Conservation (phyloP, 2,888 invertebrate species). For the Cynaeus angustus region DNA sequence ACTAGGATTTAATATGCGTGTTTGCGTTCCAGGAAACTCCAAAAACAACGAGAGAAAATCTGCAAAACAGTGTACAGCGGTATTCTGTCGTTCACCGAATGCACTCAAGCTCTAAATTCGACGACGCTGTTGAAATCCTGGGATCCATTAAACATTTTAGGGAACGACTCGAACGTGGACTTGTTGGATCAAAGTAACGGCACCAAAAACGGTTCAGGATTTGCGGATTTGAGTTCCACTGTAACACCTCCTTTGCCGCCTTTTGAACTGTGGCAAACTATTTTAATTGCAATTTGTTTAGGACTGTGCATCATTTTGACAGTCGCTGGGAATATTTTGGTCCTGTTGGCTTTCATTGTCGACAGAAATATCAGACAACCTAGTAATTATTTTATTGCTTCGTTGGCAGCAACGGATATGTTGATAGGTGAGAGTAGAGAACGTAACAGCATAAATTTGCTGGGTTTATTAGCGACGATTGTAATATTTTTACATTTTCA, state of each 20-base stretch:
- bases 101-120: conserved; percentile 74
- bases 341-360: conserved; percentile 94
- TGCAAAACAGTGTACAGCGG: conserved; percentile 81
- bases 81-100: conserved; percentile 76
- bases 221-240: conserved; percentile 52
- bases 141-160: conserved; percentile 66
- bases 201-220: conserved; percentile 49
- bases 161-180: conserved; percentile 55
- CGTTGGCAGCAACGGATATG: conserved; percentile 97
- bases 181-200: conserved; percentile 52
- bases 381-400: conserved; percentile 99
- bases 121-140: conserved; percentile 61
- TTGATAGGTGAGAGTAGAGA: conserved; percentile 86
- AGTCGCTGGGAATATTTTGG: conserved; percentile 95
- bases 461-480: too few species aligned
- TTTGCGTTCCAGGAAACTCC: conserved; percentile 78
- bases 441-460: too few species aligned
- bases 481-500: conserved; percentile 63
- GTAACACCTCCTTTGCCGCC: conserved; percentile 82
- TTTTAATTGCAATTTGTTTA: conserved; percentile 90
- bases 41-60: conserved; percentile 82
- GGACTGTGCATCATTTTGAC: conserved; percentile 93
- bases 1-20: not conserved
- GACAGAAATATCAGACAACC: conserved; percentile 96
- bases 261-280: conserved; percentile 92